phyloP scores from a whole-genome alignment of 2,888 invertebrate species.

The Lochmaea capreae region DNA sequence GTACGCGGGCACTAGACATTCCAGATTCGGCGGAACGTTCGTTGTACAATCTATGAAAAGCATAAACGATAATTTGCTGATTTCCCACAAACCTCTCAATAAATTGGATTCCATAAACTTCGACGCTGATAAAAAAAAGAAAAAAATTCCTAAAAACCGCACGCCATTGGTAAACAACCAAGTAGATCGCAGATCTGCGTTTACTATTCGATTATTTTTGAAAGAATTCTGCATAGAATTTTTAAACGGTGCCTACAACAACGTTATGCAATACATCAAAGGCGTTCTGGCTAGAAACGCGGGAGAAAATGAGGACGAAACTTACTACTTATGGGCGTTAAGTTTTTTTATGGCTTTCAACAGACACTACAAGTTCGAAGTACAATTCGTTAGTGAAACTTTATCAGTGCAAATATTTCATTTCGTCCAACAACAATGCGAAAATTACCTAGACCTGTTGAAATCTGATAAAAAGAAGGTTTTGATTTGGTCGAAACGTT shows the following conservation, averaged over 20 bases:
- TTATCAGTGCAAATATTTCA: conserved; percentile 93
- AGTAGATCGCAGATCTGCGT: conserved; percentile 83
- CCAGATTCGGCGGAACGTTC: conserved; percentile 94
- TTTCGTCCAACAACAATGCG: conserved; percentile 93
- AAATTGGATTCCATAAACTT: conserved; percentile 84
- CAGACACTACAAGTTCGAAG: conserved; percentile 85
- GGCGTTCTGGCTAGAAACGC: conserved; percentile 75
- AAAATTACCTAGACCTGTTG: conserved; percentile 86
- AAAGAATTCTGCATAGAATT: conserved; percentile 96
- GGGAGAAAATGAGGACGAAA: conserved; percentile 87
- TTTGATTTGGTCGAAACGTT: conserved; percentile 84
- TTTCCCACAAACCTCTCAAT: conserved; percentile 87
- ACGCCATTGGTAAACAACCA: conserved; percentile 74
- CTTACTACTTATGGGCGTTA: conserved; percentile 93
- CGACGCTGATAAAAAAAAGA: conserved; percentile 76
- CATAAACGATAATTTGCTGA: conserved; percentile 81
- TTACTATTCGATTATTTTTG: conserved; percentile 88
- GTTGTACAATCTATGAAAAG: conserved; percentile 94
- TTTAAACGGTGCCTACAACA: conserved; percentile 91
- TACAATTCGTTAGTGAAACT: conserved; percentile 94
- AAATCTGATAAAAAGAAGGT: conserved; percentile 89
- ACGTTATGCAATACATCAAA: conserved; percentile 89
- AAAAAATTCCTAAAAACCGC: conserved; percentile 82
- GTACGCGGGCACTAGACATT: conserved; percentile 77
- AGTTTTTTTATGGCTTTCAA: conserved; percentile 98